These are phyloP conservation scores for Phenganax marumi DNA, from an alignment of 92 coral and sea anemone species.

Conservation along the genomic window DNA sequence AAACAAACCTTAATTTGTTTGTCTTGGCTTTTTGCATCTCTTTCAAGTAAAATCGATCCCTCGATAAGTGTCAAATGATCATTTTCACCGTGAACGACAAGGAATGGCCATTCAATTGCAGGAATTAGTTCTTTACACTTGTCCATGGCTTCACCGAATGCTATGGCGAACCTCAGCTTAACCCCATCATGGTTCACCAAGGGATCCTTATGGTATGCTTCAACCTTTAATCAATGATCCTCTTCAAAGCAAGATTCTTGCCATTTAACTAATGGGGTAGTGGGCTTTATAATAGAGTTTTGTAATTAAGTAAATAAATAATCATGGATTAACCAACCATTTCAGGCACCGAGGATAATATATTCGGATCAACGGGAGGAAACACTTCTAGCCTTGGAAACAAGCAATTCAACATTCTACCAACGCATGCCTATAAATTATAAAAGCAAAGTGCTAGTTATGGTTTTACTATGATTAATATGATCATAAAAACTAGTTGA, in stretches of 20 bases:
- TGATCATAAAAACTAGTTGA: too few relatives aligned
- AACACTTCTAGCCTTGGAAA: slow-evolving; percentile 59
- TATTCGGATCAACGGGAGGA: slow-evolving; percentile 63
- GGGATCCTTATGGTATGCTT: slow-evolving; percentile 72
- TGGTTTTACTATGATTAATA: too few relatives aligned
- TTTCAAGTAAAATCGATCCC: slow-evolving; percentile 61
- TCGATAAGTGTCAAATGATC: slow-evolving; percentile 60
- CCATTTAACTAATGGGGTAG: background rate
- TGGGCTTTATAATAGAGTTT: background rate
- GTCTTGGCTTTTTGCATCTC: slow-evolving; percentile 64
- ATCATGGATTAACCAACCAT: slow-evolving; percentile 48
- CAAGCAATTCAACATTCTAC: slow-evolving; percentile 48
- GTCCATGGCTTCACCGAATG: slow-evolving; percentile 53
- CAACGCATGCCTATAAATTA: slow-evolving; percentile 58
- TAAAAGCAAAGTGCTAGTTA: background rate
- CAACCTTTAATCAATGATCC: slow-evolving; percentile 53
- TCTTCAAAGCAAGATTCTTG: background rate
- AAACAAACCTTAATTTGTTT: slow-evolving; percentile 71
- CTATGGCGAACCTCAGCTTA: slow-evolving; percentile 61
- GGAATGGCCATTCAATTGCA: slow-evolving; percentile 62
- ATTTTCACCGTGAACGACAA: slow-evolving; percentile 70
- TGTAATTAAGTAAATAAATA: too few relatives aligned
- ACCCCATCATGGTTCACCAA: slow-evolving; percentile 74
- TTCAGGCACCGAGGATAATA: slow-evolving; percentile 53
- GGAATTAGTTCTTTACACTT: slow-evolving; percentile 47